These are phyloP conservation scores for Antheraea pernyi DNA, from an alignment of 1,140 invertebrate genomes.

Conservation along the genomic window DNA sequence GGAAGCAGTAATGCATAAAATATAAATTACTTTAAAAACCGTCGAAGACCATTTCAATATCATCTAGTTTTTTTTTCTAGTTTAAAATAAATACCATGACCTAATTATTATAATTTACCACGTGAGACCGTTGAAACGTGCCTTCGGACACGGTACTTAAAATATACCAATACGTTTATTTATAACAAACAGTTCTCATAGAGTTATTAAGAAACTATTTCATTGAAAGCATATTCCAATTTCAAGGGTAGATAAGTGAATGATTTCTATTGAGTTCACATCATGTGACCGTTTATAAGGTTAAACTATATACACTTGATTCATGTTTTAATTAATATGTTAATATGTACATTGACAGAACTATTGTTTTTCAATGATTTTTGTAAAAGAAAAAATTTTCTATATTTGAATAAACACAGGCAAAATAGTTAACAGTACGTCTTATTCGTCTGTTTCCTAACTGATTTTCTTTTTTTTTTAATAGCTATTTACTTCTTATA, in stretches of 20 bases:
- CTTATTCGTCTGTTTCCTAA: no score
- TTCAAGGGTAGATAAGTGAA: constrained; percentile 44
- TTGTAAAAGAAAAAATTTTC: no score
- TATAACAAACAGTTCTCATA: constrained; percentile 1
- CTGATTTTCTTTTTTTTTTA: no score
- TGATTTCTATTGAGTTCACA: constrained; percentile 38
- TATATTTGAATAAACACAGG: no score
- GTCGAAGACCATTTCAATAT: not conserved
- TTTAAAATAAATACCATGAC: constrained; percentile 1
- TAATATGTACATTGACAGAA: no score
- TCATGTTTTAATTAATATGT: no score
- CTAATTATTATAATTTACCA: not conserved
- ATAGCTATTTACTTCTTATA: no score
- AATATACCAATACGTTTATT: not conserved
- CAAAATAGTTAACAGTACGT: no score
- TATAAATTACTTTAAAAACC: constrained; percentile 3
- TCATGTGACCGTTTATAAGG: constrained; percentile 40
- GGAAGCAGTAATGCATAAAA: not conserved
- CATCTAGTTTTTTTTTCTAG: constrained; percentile 8
- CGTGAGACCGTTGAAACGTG: not conserved
- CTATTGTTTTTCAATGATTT: no score
- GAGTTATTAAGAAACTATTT: constrained; percentile 17
- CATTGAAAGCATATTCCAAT: constrained; percentile 24
- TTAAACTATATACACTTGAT: constrained; percentile 8
- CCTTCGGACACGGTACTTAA: not conserved